Percentiles rank a stretch among this genome's conserved stretches.
phyloP scores from a whole-genome alignment of 2,797 vertebrate species.

The Lutjanus campechanus region DNA sequence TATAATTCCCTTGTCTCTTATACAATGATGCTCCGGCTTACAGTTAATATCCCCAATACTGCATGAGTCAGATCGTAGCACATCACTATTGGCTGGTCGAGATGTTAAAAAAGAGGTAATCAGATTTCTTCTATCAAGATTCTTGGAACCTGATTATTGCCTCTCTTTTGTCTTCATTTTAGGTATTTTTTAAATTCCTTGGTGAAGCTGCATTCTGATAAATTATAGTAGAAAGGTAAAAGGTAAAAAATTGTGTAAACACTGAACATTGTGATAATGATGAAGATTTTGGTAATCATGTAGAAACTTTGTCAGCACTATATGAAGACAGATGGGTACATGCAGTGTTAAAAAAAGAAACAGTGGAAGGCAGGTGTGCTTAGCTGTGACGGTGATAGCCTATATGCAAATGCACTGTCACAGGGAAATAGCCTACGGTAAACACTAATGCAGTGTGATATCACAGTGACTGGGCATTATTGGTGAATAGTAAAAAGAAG shows the following conservation, averaged over 20 bases:
- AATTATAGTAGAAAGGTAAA: background rate
- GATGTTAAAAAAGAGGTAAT: constrained; percentile 5
- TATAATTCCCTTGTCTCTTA: constrained; percentile 45
- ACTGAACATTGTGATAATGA: background rate
- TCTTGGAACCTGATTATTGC: constrained; percentile 2
- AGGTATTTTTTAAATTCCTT: background rate
- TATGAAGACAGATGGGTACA: background rate
- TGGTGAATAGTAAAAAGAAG: background rate
- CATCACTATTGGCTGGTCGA: background rate
- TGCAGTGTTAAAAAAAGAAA: background rate
- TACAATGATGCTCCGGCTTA: constrained; percentile 30
- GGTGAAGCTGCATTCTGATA: background rate
- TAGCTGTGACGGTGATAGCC: constrained; percentile 20
- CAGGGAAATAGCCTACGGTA: background rate
- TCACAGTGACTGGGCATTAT: constrained; percentile 2
- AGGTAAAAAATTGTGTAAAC: background rate
- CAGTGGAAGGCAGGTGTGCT: background rate
- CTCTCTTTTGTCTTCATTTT: background rate
- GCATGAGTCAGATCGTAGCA: background rate
- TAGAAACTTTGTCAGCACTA: constrained; percentile 11
- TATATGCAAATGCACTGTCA: constrained; percentile 15
- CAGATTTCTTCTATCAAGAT: constrained; percentile 4
- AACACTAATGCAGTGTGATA: background rate
- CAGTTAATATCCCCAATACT: constrained; percentile 31
- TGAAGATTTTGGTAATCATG: background rate